phyloP scores from a whole-genome alignment of 2,113 vertebrate genomes.

The rabbit (Oryctolagus cuniculus) region mOryCun1.1 NC_091442.1:82632001-82632500 shows the following conservation, averaged over 20 bases:
- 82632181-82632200: neutral
- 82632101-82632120: slow-evolving; percentile 52
- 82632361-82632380: too few relatives aligned
- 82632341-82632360: too few relatives aligned
- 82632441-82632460: too few relatives aligned
- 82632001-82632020: slow-evolving; percentile 37
- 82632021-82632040: neutral
- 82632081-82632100: neutral
- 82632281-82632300: neutral
- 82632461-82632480: too few relatives aligned
- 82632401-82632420: too few relatives aligned
- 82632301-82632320: too few relatives aligned
- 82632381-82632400: too few relatives aligned
- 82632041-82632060: neutral
- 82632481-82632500: too few relatives aligned
- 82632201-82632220: neutral
- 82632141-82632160: slow-evolving; percentile 9
- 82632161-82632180: neutral
- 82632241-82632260: neutral
- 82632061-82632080: neutral
- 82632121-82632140: neutral
- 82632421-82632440: too few relatives aligned
- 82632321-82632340: too few relatives aligned
- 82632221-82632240: neutral
- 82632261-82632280: neutral